phyloP scores from a whole-genome alignment of 2,113 vertebrate genomes.

The Ploceus nigricollis region DNA sequence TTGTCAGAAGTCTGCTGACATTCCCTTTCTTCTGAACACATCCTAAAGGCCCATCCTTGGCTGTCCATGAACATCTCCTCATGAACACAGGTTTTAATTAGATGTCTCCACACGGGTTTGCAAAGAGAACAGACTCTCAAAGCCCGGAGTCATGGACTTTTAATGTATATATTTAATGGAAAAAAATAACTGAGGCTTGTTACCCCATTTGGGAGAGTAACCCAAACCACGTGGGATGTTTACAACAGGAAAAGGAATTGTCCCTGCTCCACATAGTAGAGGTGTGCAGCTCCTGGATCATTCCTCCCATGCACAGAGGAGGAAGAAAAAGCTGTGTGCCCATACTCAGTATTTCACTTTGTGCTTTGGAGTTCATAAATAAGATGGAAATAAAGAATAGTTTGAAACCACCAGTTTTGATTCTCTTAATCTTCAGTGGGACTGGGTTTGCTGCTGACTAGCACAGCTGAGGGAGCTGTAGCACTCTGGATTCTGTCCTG shows the following conservation, averaged over 20 bases:
- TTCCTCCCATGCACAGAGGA: neutral
- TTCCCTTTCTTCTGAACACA: neutral
- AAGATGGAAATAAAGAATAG: neutral
- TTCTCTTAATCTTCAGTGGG: neutral
- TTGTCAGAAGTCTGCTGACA: neutral
- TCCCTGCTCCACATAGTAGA: neutral
- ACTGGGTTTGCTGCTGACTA: neutral
- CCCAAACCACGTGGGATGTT: neutral
- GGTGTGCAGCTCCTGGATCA: neutral
- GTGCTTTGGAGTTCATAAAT: neutral
- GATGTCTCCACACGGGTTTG: accelerated
- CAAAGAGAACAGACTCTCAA: neutral
- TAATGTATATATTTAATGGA: neutral
- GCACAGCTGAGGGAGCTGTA: neutral
- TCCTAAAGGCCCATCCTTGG: neutral
- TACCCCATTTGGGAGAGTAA: neutral
- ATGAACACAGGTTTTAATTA: neutral
- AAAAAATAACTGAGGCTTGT: neutral
- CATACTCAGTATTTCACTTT: neutral
- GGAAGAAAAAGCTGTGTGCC: neutral
- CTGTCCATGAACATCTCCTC: neutral
- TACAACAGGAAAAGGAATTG: neutral
- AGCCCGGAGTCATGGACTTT: neutral
- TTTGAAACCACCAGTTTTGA: neutral
- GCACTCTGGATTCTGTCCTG: neutral